Percentiles rank a stretch among this genome's conserved stretches.
phyloP scores from a whole-genome alignment of 2,113 vertebrate genomes.

The Vulpes ferrilata region DNA sequence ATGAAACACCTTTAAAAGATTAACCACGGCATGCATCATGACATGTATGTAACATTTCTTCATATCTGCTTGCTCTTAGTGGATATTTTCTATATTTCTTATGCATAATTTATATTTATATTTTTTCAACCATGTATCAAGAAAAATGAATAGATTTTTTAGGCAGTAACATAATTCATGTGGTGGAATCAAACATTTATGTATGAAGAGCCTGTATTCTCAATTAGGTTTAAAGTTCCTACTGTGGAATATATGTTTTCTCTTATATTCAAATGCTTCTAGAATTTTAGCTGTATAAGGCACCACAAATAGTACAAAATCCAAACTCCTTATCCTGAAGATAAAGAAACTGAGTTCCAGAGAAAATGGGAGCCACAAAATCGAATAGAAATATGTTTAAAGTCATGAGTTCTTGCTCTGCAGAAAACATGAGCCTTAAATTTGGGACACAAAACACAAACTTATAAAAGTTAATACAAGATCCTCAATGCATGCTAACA shows the following conservation, averaged over 20 bases:
- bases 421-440: background rate
- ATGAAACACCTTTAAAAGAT: background rate
- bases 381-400: background rate
- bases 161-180: background rate
- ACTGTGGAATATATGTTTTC: background rate
- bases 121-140: background rate
- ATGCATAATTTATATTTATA: background rate
- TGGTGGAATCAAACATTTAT: background rate
- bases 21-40: background rate
- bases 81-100: background rate
- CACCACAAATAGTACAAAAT: background rate
- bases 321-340: background rate
- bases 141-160: background rate
- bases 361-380: background rate
- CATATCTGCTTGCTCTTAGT: background rate
- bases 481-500: background rate
- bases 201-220: background rate
- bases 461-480: background rate
- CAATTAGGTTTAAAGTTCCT: background rate
- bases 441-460: background rate
- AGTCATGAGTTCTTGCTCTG: background rate
- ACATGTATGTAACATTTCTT: background rate
- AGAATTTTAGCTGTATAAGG: background rate
- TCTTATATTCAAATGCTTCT: background rate
- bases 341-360: constrained; percentile 12